Evolutionary conservation across 2,888 invertebrate genomes (phyloP).

Genomic region (Fragum sueziense): DNA sequence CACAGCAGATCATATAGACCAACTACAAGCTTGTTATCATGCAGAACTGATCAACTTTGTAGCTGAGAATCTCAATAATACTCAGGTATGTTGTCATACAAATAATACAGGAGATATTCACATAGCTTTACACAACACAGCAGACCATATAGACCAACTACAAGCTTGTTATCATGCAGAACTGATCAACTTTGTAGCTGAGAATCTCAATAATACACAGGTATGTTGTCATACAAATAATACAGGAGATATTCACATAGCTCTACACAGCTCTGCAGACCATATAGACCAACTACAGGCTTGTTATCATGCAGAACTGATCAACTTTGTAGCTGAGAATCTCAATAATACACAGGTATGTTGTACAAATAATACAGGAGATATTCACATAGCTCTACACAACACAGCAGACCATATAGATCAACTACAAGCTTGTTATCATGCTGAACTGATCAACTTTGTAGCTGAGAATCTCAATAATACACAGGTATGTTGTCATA

Average conservation of each 20-base stretch:
- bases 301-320: slow-evolving; percentile 88
- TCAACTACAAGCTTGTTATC: slow-evolving; percentile 88
- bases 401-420: slow-evolving; percentile 84
- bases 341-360: neutral
- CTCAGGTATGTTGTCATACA: neutral
- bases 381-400: slow-evolving; percentile 85
- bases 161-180: slow-evolving; percentile 88
- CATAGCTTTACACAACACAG: slow-evolving; percentile 85
- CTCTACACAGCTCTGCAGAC: slow-evolving; percentile 84
- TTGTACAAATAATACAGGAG: slow-evolving; percentile 54
- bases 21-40: slow-evolving; percentile 88
- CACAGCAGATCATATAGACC: slow-evolving; percentile 84
- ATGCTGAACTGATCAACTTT: slow-evolving; percentile 87
- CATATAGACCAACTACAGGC: slow-evolving; percentile 86
- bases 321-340: slow-evolving; percentile 83
- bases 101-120: slow-evolving; percentile 83
- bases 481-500: too few species aligned
- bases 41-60: slow-evolving; percentile 86
- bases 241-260: slow-evolving; percentile 84
- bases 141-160: slow-evolving; percentile 85
- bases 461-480: too few species aligned
- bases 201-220: slow-evolving; percentile 64
- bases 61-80: slow-evolving; percentile 65
- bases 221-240: neutral
- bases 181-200: slow-evolving; percentile 84